Evolutionary conservation across 35 echinoderm and acorn worm genomes (phyloP).

Genomic region (Ophiothrix spiculata): DNA sequence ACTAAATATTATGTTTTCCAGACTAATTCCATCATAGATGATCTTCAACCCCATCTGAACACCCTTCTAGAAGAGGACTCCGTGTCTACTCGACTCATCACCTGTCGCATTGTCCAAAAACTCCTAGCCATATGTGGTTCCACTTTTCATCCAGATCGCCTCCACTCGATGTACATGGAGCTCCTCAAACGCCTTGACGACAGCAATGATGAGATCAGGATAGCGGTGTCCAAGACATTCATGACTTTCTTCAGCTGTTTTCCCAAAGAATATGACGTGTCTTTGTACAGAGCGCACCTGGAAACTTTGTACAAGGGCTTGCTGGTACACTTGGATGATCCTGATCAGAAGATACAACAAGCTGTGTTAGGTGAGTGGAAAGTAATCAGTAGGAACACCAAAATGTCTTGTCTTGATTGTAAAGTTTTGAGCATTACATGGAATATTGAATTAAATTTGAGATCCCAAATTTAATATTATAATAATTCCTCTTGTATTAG

Average conservation of each 20-base stretch:
- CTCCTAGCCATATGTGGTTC: constrained; percentile 72
- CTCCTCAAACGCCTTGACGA: constrained; percentile 95
- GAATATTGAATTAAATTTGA: too few relatives aligned
- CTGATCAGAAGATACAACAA: constrained; percentile 76
- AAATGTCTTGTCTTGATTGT: too few relatives aligned
- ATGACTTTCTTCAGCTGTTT: constrained; percentile 86
- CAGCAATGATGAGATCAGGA: constrained; percentile 92
- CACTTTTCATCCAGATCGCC: constrained; percentile 70
- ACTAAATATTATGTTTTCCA: constrained; percentile 50
- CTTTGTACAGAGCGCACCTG: constrained; percentile 85
- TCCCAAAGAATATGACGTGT: constrained; percentile 65
- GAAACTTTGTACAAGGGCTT: constrained; percentile 88
- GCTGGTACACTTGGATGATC: constrained; percentile 90
- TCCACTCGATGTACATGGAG: constrained; percentile 97
- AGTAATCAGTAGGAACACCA: too few relatives aligned
- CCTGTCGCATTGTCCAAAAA: constrained; percentile 77
- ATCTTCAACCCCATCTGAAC: constrained; percentile 60
- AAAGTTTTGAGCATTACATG: too few relatives aligned
- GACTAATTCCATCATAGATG: constrained; percentile 55
- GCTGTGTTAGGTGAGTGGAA: constrained; percentile 77
- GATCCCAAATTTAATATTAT: too few relatives aligned
- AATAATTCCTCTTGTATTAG: too few relatives aligned
- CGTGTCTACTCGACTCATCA: constrained; percentile 78
- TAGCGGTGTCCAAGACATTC: constrained; percentile 90
- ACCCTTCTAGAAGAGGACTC: constrained; percentile 73